phyloP scores from a whole-genome alignment of 2,888 invertebrate genomes.

The Philonicus albiceps region DNA sequence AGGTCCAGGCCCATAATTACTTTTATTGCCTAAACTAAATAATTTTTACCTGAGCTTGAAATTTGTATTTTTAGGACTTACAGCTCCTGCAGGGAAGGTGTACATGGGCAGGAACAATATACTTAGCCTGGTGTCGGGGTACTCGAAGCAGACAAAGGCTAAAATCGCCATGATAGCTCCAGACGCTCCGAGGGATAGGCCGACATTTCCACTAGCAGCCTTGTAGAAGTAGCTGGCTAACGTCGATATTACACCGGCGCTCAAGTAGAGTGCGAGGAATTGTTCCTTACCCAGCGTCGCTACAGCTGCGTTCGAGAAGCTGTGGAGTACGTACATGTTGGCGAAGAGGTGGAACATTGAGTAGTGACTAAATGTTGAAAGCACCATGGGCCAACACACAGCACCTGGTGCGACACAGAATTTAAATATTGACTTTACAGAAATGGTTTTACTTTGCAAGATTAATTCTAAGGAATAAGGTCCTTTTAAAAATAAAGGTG shows the following conservation, averaged over 20 bases:
- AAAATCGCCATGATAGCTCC: slow-evolving; percentile 94
- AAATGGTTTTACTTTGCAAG: not conserved
- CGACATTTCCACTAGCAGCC: slow-evolving; percentile 72
- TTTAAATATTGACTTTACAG: not conserved
- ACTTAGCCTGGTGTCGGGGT: slow-evolving; percentile 86
- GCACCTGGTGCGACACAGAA: slow-evolving; percentile 66
- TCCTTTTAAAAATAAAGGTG: too few relatives aligned
- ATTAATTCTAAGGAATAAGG: too few relatives aligned
- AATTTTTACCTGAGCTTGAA: not conserved
- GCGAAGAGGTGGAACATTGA: slow-evolving; percentile 84
- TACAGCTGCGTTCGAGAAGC: slow-evolving; percentile 72
- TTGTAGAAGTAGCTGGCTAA: slow-evolving; percentile 85
- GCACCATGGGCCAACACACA: slow-evolving; percentile 85
- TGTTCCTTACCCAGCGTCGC: slow-evolving; percentile 87
- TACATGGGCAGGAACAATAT: slow-evolving; percentile 90
- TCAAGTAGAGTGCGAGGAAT: slow-evolving; percentile 88
- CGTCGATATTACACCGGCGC: slow-evolving; percentile 87
- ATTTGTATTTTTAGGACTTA: slow-evolving; percentile 64
- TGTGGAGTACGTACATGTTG: slow-evolving; percentile 96
- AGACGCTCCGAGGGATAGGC: slow-evolving; percentile 91
- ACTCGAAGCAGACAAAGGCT: slow-evolving; percentile 84
- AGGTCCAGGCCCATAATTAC: slow-evolving; percentile 85
- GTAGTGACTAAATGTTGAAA: slow-evolving; percentile 95
- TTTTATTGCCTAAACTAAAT: slow-evolving; percentile 78
- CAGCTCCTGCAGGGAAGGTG: slow-evolving; percentile 85